phyloP scores from a whole-genome alignment of 2,113 vertebrate species.

The Trogon surrucura region DNA sequence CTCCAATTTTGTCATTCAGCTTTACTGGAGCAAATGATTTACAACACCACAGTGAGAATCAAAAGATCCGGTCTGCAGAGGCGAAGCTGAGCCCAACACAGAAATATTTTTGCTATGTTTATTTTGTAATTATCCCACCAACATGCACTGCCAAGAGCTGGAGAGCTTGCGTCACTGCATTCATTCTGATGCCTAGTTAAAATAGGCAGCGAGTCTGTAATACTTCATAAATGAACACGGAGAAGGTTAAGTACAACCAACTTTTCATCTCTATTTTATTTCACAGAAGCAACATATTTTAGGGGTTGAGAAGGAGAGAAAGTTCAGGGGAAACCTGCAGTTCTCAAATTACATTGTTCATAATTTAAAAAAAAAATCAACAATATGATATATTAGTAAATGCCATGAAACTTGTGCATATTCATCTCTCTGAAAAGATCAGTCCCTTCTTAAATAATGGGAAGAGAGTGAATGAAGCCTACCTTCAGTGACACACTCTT shows the following conservation, averaged over 20 bases:
- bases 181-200: background rate
- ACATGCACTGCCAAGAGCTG: background rate
- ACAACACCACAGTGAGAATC: background rate
- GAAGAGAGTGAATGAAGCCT: background rate
- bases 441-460: background rate
- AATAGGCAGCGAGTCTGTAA: background rate
- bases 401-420: background rate
- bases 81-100: background rate
- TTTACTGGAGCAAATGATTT: conserved; percentile 3
- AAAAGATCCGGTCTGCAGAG: background rate
- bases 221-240: background rate
- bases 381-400: background rate
- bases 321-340: background rate
- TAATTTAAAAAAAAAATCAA: background rate
- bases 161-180: background rate
- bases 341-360: background rate
- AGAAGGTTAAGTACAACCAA: background rate
- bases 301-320: background rate
- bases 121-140: background rate
- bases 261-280: conserved; percentile 46
- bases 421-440: background rate
- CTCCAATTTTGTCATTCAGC: background rate
- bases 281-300: background rate
- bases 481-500: background rate
- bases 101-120: background rate